Conservation (phyloP, 1,140 invertebrate genomes). For the Heliconius congener region DNA sequence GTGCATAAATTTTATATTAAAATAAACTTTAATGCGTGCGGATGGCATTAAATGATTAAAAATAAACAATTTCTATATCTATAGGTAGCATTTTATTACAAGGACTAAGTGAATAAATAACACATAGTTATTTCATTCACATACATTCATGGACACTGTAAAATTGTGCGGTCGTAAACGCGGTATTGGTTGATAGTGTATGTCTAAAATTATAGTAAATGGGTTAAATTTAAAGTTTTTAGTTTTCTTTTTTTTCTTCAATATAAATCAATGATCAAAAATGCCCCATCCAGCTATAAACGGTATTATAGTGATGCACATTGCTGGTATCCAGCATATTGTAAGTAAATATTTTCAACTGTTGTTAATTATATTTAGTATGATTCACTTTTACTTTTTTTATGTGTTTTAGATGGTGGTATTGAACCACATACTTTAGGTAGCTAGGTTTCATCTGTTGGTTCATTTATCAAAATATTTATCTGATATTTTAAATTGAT, state of each 20-base stretch:
- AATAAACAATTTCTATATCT: constrained; percentile 21
- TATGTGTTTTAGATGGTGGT: not conserved
- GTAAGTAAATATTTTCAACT: constrained; percentile 50
- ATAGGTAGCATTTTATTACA: constrained; percentile 9
- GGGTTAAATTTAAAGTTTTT: not conserved
- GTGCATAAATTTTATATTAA: not conserved
- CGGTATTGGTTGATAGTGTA: constrained; percentile 55
- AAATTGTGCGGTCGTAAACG: constrained; percentile 46
- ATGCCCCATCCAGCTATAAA: constrained; percentile 43
- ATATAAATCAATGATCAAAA: constrained; percentile 22
- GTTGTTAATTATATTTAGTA: not conserved
- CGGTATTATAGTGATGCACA: constrained; percentile 58
- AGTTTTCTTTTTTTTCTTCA: not conserved
- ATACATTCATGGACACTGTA: constrained; percentile 52
- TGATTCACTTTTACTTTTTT: not conserved
- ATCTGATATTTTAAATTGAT: no score
- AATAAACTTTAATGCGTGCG: not conserved
- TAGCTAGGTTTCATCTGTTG: no score
- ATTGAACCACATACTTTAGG: no score
- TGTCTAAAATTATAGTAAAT: not conserved
- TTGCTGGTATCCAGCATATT: constrained; percentile 61
- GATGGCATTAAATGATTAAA: not conserved
- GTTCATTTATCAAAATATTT: no score
- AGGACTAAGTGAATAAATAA: constrained; percentile 16
- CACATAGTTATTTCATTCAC: constrained; percentile 30